phyloP scores from a whole-genome alignment of 2,888 invertebrate species.

The Hirtodrosophila cameraria region DNA sequence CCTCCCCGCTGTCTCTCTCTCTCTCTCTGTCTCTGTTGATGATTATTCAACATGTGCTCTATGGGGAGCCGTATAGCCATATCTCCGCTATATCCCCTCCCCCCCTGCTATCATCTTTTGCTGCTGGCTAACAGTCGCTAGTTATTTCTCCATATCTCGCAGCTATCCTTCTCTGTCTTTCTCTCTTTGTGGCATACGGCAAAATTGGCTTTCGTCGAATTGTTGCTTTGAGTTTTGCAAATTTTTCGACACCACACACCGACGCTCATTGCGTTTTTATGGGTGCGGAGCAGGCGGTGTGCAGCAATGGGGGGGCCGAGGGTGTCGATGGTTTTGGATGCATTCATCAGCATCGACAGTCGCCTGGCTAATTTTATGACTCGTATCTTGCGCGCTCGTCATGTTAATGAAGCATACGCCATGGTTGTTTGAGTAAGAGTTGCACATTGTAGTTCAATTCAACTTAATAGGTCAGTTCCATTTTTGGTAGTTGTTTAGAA shows the following conservation, averaged over 20 bases:
- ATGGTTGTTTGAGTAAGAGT: not conserved
- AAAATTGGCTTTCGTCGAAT: slow-evolving; percentile 78
- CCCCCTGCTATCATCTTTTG: slow-evolving; percentile 45
- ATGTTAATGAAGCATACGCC: slow-evolving; percentile 67
- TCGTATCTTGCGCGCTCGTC: slow-evolving; percentile 72
- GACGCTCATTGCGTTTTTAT: slow-evolving; percentile 67
- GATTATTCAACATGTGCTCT: slow-evolving; percentile 82
- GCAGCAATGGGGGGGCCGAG: not conserved
- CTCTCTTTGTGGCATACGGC: slow-evolving; percentile 45
- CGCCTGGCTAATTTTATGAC: slow-evolving; percentile 71
- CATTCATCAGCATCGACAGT: slow-evolving; percentile 71
- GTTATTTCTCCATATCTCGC: slow-evolving; percentile 4
- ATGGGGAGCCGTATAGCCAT: slow-evolving; percentile 72
- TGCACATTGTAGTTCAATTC: too few relatives aligned
- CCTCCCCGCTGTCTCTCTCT: not conserved
- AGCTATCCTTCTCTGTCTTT: slow-evolving; percentile 6
- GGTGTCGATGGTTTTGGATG: slow-evolving; percentile 26
- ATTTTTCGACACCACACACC: slow-evolving; percentile 65
- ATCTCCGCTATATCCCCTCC: slow-evolving; percentile 3
- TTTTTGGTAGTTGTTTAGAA: too few relatives aligned
- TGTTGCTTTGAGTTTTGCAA: slow-evolving; percentile 79
- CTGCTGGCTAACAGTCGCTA: slow-evolving; percentile 24
- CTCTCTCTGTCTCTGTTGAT: slow-evolving; percentile 52
- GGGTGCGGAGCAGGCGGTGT: slow-evolving; percentile 16
- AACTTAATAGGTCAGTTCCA: too few relatives aligned